Evolutionary conservation across 2,888 invertebrate species (phyloP).

Genomic region (Coremacera marginata): DNA sequence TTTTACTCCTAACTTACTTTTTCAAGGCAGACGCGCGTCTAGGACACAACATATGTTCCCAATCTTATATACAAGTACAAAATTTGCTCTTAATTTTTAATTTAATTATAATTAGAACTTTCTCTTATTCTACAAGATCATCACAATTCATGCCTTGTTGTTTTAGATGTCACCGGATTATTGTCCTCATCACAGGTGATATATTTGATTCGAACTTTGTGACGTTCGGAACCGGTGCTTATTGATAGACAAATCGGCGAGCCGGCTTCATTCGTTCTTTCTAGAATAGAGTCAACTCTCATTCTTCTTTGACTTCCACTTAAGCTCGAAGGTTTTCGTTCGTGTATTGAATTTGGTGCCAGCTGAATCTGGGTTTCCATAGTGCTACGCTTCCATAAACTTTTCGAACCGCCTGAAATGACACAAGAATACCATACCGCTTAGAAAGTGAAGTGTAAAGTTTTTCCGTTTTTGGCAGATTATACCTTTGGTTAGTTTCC

Average conservation of each 20-base stretch:
- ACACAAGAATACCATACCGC: constrained; percentile 6
- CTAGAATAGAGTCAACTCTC: constrained; percentile 54
- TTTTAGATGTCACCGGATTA: constrained; percentile 46
- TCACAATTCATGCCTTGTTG: constrained; percentile 13
- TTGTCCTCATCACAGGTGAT: constrained; percentile 65
- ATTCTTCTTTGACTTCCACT: neutral
- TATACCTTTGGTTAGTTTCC: constrained; percentile 54
- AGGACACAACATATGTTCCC: neutral
- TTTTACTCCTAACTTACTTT: neutral
- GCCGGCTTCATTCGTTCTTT: constrained; percentile 50
- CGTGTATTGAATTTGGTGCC: constrained; percentile 49
- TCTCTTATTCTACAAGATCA: neutral
- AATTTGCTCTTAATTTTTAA: neutral
- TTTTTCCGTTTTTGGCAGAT: too few species aligned
- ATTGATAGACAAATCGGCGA: constrained; percentile 60
- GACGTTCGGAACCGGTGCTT: constrained; percentile 52
- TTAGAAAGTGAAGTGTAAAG: neutral
- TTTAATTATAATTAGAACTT: neutral
- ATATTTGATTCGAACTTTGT: constrained; percentile 60
- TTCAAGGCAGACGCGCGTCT: too few species aligned
- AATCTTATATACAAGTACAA: neutral
- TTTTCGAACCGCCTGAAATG: constrained; percentile 55
- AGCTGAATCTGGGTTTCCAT: constrained; percentile 67
- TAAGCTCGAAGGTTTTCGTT: constrained; percentile 12
- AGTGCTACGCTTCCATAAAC: constrained; percentile 66